Percentiles rank a stretch among this genome's conserved stretches.
Evolutionary conservation across 2,113 vertebrate species (phyloP).

Genomic region (Ptychochromis oligacanthus): DNA sequence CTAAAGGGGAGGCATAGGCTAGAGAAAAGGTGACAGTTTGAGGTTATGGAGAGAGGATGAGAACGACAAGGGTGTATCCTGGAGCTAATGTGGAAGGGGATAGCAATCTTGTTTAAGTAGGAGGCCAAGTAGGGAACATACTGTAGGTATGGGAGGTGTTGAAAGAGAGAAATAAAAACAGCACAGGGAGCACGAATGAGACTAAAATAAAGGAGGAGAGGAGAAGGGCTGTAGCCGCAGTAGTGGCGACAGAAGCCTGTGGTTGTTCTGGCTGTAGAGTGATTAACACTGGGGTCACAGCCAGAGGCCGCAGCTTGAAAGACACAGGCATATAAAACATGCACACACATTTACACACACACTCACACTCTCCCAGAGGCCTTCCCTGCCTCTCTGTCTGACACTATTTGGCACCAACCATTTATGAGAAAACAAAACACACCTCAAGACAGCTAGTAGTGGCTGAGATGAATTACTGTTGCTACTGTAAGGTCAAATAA

Average conservation of each 20-base stretch:
- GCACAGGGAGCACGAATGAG: slow-evolving; percentile 47
- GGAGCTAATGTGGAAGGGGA: slow-evolving; percentile 30
- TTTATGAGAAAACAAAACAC: slow-evolving; percentile 70
- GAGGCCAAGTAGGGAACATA: slow-evolving; percentile 16
- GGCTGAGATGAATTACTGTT: slow-evolving; percentile 58
- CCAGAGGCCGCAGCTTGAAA: slow-evolving; percentile 64
- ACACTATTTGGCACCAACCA: slow-evolving; percentile 57
- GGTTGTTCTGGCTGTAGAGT: slow-evolving; percentile 69
- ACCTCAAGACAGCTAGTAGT: slow-evolving; percentile 51
- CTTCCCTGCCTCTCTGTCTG: slow-evolving; percentile 46
- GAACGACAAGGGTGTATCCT: slow-evolving; percentile 19
- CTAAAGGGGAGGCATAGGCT: slow-evolving; percentile 17
- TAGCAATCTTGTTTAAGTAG: slow-evolving; percentile 23
- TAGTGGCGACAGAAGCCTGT: slow-evolving; percentile 48
- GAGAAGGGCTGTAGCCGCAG: slow-evolving; percentile 32
- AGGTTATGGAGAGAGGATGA: slow-evolving; percentile 27
- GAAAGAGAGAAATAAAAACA: slow-evolving; percentile 13
- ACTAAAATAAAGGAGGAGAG: slow-evolving; percentile 24
- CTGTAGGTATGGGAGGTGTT: neutral
- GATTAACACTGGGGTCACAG: slow-evolving; percentile 74
- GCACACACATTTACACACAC: slow-evolving; percentile 16
- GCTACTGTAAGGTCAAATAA: slow-evolving; percentile 59
- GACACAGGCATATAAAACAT: slow-evolving; percentile 21
- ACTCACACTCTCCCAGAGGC: slow-evolving; percentile 46
- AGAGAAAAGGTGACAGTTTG: slow-evolving; percentile 34